Evolutionary conservation across 2,888 invertebrate genomes (phyloP).

Genomic region (Dolichomitus sp.): DNA sequence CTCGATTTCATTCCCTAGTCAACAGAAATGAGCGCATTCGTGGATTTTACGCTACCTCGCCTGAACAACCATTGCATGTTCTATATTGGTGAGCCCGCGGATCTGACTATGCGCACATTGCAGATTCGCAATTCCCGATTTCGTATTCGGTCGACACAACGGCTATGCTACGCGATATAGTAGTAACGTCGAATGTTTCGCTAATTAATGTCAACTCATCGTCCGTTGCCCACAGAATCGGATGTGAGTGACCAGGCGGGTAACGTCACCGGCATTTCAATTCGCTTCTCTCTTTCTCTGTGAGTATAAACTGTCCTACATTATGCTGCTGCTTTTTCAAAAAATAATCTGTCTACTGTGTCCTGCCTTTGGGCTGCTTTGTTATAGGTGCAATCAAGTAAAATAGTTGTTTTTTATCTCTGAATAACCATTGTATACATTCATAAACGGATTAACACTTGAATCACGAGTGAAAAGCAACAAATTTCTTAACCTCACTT

Average conservation of each 20-base stretch:
- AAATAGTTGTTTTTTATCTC: too few species aligned
- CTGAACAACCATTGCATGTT: slow-evolving; percentile 1
- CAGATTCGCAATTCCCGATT: slow-evolving; percentile 45
- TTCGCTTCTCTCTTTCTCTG: slow-evolving; percentile 36
- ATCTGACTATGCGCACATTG: neutral
- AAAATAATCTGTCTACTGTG: too few species aligned
- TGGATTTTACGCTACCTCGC: slow-evolving; percentile 44
- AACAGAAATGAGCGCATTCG: slow-evolving; percentile 16
- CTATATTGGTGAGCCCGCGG: slow-evolving; percentile 29
- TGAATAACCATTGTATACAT: too few species aligned
- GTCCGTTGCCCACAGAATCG: slow-evolving; percentile 48
- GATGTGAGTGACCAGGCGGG: slow-evolving; percentile 14
- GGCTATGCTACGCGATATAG: slow-evolving; percentile 4
- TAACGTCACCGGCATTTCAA: slow-evolving; percentile 66
- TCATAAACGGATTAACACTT: too few species aligned
- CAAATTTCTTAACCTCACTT: too few species aligned
- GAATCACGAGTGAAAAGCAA: too few species aligned
- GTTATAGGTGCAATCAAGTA: too few species aligned
- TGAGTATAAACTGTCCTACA: neutral
- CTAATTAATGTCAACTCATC: slow-evolving; percentile 69
- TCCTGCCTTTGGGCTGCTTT: too few species aligned
- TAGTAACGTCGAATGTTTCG: slow-evolving; percentile 64
- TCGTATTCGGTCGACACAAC: slow-evolving; percentile 49
- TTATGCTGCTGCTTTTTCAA: too few species aligned
- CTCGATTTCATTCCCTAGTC: slow-evolving; percentile 31